These are phyloP conservation scores for Sclerodermus sp. DNA, from an alignment of 2,888 invertebrate species.

Conservation along the genomic window DNA sequence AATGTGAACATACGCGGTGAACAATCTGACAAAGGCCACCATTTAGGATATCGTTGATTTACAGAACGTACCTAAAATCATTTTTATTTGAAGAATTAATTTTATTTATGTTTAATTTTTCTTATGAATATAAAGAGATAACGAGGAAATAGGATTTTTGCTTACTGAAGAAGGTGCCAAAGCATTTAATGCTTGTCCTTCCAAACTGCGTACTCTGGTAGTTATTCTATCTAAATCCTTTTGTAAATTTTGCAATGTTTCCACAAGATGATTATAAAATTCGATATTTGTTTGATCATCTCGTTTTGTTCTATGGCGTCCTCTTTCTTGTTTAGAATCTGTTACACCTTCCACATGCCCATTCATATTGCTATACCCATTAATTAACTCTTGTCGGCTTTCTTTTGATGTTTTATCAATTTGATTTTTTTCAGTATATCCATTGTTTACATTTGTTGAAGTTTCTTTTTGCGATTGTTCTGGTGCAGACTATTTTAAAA, in stretches of 20 bases:
- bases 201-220: slow-evolving; percentile 56
- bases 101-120: too few species aligned
- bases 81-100: too few species aligned
- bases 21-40: slow-evolving; percentile 50
- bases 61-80: slow-evolving; percentile 36
- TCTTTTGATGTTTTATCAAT: slow-evolving; percentile 22
- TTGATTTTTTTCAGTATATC: slow-evolving; percentile 16
- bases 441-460: slow-evolving; percentile 25
- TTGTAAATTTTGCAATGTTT: slow-evolving; percentile 59
- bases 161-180: slow-evolving; percentile 38
- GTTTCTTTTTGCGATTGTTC: slow-evolving; percentile 44
- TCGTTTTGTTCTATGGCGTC: slow-evolving; percentile 39
- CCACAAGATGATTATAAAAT: slow-evolving; percentile 59
- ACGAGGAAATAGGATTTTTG: too few species aligned
- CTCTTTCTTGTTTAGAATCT: slow-evolving; percentile 32
- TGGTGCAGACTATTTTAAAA: slow-evolving; percentile 42
- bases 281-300: slow-evolving; percentile 48
- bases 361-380: slow-evolving; percentile 33
- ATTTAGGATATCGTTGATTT: slow-evolving; percentile 31
- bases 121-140: too few species aligned
- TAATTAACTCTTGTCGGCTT: slow-evolving; percentile 31
- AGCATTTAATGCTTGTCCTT: slow-evolving; percentile 48
- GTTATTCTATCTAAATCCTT: slow-evolving; percentile 59
- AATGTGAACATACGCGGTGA: slow-evolving; percentile 60
- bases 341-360: slow-evolving; percentile 30